phyloP scores from a whole-genome alignment of 2,113 vertebrate species.

The Physeter macrocephalus region DNA sequence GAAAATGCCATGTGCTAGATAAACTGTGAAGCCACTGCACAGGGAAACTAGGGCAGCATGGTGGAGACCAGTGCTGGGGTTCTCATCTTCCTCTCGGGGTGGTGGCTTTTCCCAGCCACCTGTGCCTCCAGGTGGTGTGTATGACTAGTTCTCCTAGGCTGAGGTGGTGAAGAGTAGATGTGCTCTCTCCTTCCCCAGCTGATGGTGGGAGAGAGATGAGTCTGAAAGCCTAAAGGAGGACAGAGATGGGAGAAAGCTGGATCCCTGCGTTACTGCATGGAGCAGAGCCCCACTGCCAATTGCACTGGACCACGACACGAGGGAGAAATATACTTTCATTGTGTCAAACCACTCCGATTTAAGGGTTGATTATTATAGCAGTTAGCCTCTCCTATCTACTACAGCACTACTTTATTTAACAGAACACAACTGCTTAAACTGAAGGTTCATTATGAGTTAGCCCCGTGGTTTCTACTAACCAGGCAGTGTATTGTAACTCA shows the following conservation, averaged over 20 bases:
- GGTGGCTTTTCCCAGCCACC: not conserved
- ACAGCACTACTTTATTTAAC: not conserved
- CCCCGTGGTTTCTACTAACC: not conserved
- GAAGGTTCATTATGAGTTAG: not conserved
- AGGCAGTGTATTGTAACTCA: not conserved
- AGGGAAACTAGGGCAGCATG: not conserved
- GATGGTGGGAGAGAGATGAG: not conserved
- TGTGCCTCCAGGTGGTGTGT: not conserved
- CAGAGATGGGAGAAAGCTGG: not conserved
- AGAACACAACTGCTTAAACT: not conserved
- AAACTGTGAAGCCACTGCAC: not conserved
- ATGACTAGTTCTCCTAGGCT: not conserved
- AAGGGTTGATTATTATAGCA: not conserved
- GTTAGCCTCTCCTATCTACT: not conserved
- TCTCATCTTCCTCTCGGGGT: not conserved
- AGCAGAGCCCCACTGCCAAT: not conserved
- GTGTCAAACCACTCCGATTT: not conserved
- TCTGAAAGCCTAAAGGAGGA: not conserved
- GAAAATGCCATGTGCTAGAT: not conserved
- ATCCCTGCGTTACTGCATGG: not conserved
- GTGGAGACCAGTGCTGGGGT: accelerated
- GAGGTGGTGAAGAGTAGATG: not conserved
- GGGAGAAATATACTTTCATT: not conserved
- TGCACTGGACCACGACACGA: accelerated
- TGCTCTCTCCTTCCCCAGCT: not conserved